Conservation (phyloP, 2,113 vertebrate genomes). For the Tinamus guttatus region DNA sequence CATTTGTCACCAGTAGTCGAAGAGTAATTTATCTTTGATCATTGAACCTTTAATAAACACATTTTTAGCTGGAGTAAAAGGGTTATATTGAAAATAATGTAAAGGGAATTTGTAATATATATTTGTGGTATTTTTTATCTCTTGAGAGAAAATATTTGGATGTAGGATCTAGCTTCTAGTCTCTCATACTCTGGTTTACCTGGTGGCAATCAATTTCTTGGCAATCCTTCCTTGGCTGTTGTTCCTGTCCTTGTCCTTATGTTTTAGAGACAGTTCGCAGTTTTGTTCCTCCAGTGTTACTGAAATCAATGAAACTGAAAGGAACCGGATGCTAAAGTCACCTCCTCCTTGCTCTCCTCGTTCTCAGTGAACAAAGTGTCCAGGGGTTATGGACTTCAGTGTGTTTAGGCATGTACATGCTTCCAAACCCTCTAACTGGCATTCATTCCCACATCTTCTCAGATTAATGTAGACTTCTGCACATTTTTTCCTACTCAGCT, state of each 20-base stretch:
- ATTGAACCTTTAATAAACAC: constrained; percentile 59
- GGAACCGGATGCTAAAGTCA: neutral
- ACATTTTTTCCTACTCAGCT: accelerated
- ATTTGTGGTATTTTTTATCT: neutral
- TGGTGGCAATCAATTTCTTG: too few relatives aligned
- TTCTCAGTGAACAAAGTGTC: neutral
- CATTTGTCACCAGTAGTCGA: constrained; percentile 53
- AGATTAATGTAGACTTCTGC: neutral
- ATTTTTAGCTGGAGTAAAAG: constrained; percentile 30
- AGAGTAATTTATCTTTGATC: constrained; percentile 55
- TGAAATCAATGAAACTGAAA: neutral
- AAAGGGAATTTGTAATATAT: constrained; percentile 8
- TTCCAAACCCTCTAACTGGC: neutral
- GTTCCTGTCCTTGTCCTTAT: too few relatives aligned
- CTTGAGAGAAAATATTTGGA: neutral
- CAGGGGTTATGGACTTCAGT: neutral
- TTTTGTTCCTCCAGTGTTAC: neutral
- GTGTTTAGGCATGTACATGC: accelerated
- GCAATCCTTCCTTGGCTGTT: too few relatives aligned
- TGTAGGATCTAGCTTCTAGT: neutral
- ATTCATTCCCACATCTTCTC: neutral
- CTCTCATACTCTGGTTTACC: too few relatives aligned
- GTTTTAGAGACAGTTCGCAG: neutral
- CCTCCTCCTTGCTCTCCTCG: neutral
- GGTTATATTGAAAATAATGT: constrained; percentile 46